phyloP scores from a whole-genome alignment of 2,113 vertebrate species.

The Engystomops pustulosus region DNA sequence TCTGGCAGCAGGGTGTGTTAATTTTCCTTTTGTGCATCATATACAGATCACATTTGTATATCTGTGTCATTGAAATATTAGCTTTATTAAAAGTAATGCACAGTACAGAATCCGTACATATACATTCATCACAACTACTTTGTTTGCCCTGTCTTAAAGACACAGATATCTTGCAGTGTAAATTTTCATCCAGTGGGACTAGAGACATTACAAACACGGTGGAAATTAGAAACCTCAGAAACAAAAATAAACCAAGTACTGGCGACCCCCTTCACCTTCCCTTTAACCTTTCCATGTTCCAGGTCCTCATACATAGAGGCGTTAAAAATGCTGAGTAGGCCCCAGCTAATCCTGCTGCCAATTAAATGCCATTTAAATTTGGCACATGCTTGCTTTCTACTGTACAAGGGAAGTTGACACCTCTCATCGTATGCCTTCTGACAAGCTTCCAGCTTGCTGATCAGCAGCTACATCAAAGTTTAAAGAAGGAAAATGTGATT shows the following conservation, averaged over 20 bases:
- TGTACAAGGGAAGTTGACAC: constrained; percentile 32
- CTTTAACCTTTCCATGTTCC: constrained; percentile 47
- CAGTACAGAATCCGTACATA: not conserved
- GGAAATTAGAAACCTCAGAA: constrained; percentile 44
- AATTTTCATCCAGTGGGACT: not conserved
- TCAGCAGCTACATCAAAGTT: not conserved
- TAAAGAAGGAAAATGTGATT: not conserved
- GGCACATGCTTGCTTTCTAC: constrained; percentile 12
- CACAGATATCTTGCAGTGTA: constrained; percentile 1
- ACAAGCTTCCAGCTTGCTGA: not conserved
- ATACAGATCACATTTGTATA: too few species aligned
- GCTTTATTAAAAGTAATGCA: too few species aligned
- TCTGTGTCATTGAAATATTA: too few species aligned
- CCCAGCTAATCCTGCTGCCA: constrained; percentile 36
- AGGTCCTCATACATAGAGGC: constrained; percentile 22
- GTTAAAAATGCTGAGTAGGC: constrained; percentile 42
- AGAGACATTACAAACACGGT: constrained; percentile 17
- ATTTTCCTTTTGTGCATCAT: too few species aligned
- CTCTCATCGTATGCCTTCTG: not conserved
- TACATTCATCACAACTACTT: not conserved
- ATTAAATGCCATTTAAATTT: constrained; percentile 43
- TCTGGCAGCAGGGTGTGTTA: too few species aligned
- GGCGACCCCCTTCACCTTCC: not conserved
- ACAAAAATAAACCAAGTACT: constrained; percentile 47
- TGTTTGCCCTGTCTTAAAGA: not conserved